These are phyloP conservation scores for Rhabditoides inermis DNA, from an alignment of 2,888 invertebrate species.

Conservation along the genomic window DNA sequence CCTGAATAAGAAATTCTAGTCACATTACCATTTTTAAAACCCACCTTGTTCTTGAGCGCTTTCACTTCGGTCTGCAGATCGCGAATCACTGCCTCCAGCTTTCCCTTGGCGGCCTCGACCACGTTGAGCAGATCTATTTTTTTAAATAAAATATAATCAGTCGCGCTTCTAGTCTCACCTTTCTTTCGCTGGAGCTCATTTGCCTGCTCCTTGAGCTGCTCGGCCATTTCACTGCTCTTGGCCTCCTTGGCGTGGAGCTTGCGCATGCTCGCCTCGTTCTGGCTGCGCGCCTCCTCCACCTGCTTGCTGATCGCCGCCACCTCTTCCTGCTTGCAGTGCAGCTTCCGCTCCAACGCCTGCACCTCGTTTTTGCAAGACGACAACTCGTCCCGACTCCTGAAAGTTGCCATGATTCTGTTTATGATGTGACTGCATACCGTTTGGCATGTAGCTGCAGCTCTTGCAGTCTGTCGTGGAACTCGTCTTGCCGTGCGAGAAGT, in stretches of 20 bases:
- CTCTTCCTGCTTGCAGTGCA: constrained; percentile 46
- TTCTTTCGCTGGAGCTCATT: constrained; percentile 38
- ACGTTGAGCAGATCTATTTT: constrained; percentile 31
- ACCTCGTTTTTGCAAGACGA: constrained; percentile 46
- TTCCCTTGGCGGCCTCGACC: constrained; percentile 42
- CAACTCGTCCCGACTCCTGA: constrained; percentile 46
- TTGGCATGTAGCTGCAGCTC: constrained; percentile 48
- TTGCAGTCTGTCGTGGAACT: constrained; percentile 50
- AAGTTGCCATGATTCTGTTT: too few species aligned
- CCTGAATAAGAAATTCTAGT: constrained; percentile 13
- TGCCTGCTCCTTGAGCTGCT: constrained; percentile 35
- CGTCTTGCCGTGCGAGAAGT: constrained; percentile 50
- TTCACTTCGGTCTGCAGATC: constrained; percentile 50
- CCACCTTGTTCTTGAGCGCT: constrained; percentile 47
- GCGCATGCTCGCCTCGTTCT: constrained; percentile 39
- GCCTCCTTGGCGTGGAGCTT: constrained; percentile 22
- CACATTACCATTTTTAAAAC: too few species aligned
- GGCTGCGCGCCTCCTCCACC: constrained; percentile 41
- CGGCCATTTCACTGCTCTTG: constrained; percentile 26
- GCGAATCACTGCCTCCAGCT: constrained; percentile 39
- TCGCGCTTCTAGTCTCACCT: constrained; percentile 11
- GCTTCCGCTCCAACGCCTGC: constrained; percentile 41
- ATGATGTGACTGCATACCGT: too few species aligned
- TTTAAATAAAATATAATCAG: background rate
- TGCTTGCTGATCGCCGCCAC: constrained; percentile 44